Evolutionary conservation across 2,113 vertebrate genomes (phyloP).

Genomic region (Cromileptes altivelis): DNA sequence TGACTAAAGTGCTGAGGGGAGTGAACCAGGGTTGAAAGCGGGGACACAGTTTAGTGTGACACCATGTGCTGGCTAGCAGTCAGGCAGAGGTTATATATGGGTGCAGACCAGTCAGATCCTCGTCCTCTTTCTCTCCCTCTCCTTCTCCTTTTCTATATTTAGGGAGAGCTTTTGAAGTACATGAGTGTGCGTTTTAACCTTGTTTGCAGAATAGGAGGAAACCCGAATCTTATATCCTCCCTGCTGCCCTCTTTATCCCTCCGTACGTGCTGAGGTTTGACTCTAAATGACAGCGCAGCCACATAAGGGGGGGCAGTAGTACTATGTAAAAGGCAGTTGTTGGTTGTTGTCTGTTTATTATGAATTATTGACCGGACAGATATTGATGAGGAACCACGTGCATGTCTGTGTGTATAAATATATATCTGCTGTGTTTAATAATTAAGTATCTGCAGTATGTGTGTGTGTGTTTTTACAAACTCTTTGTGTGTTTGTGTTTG

Average conservation of each 20-base stretch:
- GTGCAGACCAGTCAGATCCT: conserved; percentile 37
- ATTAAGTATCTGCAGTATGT: conserved; percentile 12
- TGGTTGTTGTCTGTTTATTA: not conserved
- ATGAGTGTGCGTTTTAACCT: conserved; percentile 21
- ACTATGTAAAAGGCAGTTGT: not conserved
- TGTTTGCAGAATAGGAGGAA: conserved; percentile 29
- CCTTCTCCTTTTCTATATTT: conserved; percentile 41
- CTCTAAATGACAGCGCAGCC: not conserved
- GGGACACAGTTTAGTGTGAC: conserved; percentile 67
- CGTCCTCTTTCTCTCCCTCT: not conserved
- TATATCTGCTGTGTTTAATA: conserved; percentile 32
- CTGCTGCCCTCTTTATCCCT: conserved; percentile 8
- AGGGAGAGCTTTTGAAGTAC: conserved; percentile 33
- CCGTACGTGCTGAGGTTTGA: not conserved
- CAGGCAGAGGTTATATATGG: conserved; percentile 57
- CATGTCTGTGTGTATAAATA: not conserved
- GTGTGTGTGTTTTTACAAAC: conserved; percentile 14
- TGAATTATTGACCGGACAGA: conserved; percentile 40
- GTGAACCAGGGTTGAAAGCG: conserved; percentile 55
- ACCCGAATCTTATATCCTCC: conserved; percentile 1
- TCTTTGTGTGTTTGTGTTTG: conserved; percentile 25
- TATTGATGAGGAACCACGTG: conserved; percentile 9
- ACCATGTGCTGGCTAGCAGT: conserved; percentile 40
- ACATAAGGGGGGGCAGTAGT: not conserved
- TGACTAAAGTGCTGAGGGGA: conserved; percentile 62